Base-by-base conservation (phyloP, 2,113 vertebrate species). In the Gymnobelideus leadbeateri region DNA sequence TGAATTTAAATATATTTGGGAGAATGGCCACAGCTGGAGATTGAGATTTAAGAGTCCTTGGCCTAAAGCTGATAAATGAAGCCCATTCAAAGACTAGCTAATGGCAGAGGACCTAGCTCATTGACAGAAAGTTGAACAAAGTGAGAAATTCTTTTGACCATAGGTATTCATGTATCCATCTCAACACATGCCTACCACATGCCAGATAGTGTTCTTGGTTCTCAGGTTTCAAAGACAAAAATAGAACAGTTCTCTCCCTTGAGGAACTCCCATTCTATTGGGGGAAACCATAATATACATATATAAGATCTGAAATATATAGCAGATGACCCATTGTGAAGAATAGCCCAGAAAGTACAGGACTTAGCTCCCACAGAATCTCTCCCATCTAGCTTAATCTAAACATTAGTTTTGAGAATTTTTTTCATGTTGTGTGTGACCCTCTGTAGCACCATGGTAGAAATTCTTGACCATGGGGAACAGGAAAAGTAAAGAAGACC, bases 401-500 rank as follows among this genome's bases (percentile, higher is more conserved):
- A n/a, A 43, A 84, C n/a, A 43, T 43, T 84, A 43, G 31, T 68
- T 37, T 16, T 37, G 5, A 68, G 19, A 84, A 43, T 43, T 23
- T 21, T 23, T 21, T 19, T 7, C 16, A 43, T 8, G n/a, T 43
- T 84, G 68, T 6, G 16, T 21, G 19, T n/a, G 68, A 77, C n/a
- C 19, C 68, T 77, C 68, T 92, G 2, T 92, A 89, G 93, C 51
- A 49, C 43, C 21, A 92, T 57, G 93, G 21, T 92, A 50, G 47
- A 84, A 93, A 57, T 61, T 95, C 57, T 93, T 96, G 84, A 2
- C 14, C 92, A 50, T 47, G 91, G 49, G 94, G 14, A 93, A 3
- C 8, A 92, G 47, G 23, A 68, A 19, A 89, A 91, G 91, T 0
- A 28, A 90, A 97, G 93, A 53, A 24, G 84, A 92, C 95, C 89